phyloP scores from a whole-genome alignment of 2,113 vertebrate species.

The Bufo bufo region DNA sequence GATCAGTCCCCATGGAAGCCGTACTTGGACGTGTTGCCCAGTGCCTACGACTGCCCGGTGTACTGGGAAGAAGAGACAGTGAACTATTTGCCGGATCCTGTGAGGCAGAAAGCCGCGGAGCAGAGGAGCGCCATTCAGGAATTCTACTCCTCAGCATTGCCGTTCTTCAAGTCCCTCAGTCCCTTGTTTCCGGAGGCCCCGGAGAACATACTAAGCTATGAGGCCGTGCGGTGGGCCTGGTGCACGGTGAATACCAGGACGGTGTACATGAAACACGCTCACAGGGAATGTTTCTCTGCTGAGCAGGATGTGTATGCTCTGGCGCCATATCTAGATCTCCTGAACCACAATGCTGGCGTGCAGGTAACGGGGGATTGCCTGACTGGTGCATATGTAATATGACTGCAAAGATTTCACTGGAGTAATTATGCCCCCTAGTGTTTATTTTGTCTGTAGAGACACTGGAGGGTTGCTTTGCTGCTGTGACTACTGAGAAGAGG shows the following conservation, averaged over 20 bases:
- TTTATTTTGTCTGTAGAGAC: neutral
- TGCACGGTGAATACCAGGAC: slow-evolving; percentile 92
- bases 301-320: slow-evolving; percentile 82
- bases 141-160: slow-evolving; percentile 70
- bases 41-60: slow-evolving; percentile 81
- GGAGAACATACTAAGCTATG: slow-evolving; percentile 75
- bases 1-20: slow-evolving; percentile 82
- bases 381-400: neutral
- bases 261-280: slow-evolving; percentile 79
- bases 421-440: neutral
- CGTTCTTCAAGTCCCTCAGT: slow-evolving; percentile 84
- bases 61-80: slow-evolving; percentile 73
- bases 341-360: slow-evolving; percentile 86
- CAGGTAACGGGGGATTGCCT: slow-evolving; percentile 74
- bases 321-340: slow-evolving; percentile 90
- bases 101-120: slow-evolving; percentile 72
- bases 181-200: slow-evolving; percentile 75
- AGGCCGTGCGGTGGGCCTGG: slow-evolving; percentile 91
- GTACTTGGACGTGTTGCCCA: slow-evolving; percentile 84
- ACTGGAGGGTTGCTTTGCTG: too few species aligned
- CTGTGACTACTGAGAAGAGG: too few species aligned
- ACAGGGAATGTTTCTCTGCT: slow-evolving; percentile 74
- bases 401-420: slow-evolving; percentile 20
- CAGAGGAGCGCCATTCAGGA: slow-evolving; percentile 74
- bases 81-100: slow-evolving; percentile 72